A percentile compares a stretch with the other conserved stretches of the same genome.
These are phyloP conservation scores for Macaria liturata DNA, from an alignment of 2,888 invertebrate species.

Conservation along the genomic window DNA sequence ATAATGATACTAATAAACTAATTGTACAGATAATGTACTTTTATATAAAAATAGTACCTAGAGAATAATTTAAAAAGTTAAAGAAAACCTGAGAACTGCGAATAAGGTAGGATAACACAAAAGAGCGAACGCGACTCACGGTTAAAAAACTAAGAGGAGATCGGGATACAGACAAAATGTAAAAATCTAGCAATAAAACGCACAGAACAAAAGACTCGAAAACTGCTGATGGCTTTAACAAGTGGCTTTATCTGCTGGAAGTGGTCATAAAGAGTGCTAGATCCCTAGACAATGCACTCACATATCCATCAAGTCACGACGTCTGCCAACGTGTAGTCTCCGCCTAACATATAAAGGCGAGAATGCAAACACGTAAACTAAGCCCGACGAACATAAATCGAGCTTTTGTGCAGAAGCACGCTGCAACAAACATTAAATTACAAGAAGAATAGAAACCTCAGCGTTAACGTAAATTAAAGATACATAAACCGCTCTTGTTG, in stretches of 20 bases:
- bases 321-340: constrained; percentile 35
- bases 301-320: constrained; percentile 58
- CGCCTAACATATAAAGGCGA: constrained; percentile 29
- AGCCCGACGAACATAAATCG: constrained; percentile 45
- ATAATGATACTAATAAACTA: too few species aligned
- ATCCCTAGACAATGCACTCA: constrained; percentile 58
- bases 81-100: too few species aligned
- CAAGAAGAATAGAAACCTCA: constrained; percentile 13
- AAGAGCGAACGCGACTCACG: too few species aligned
- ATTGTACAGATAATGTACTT: too few species aligned
- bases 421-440: constrained; percentile 17
- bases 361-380: constrained; percentile 49
- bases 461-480: constrained; percentile 12
- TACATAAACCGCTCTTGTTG: constrained; percentile 9
- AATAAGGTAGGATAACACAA: too few species aligned
- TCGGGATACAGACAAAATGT: too few species aligned
- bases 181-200: constrained; percentile 27
- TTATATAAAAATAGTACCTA: too few species aligned
- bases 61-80: too few species aligned
- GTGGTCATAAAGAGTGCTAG: constrained; percentile 43
- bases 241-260: constrained; percentile 42
- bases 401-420: constrained; percentile 41
- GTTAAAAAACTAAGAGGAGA: too few species aligned
- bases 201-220: constrained; percentile 39
- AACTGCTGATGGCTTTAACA: constrained; percentile 39